phyloP scores from a whole-genome alignment of 1,140 invertebrate genomes.

The Yoshiicerus persimilis region DNA sequence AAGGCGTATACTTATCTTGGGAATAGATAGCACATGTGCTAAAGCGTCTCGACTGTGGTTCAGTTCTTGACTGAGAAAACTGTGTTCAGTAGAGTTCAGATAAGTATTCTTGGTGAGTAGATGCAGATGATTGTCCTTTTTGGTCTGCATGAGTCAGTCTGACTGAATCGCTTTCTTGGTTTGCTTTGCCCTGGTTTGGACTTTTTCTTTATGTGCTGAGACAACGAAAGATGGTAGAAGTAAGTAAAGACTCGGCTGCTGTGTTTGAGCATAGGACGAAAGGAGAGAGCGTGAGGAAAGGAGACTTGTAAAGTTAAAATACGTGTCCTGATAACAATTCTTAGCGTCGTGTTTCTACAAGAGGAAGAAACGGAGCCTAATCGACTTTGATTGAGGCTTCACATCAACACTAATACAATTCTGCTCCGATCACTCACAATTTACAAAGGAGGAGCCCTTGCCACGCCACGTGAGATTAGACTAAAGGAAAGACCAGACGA shows the following conservation, averaged over 20 bases:
- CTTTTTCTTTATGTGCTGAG: background rate
- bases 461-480: background rate
- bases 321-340: background rate
- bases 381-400: background rate
- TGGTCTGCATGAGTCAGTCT: background rate
- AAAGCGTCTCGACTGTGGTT: background rate
- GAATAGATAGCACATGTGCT: no score
- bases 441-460: background rate
- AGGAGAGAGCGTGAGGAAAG: background rate
- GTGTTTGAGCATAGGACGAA: no score
- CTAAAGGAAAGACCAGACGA: background rate
- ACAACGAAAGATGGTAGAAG: background rate
- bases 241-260: background rate
- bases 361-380: background rate
- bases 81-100: background rate
- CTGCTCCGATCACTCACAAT: background rate
- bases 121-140: background rate
- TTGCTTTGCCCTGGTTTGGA: background rate
- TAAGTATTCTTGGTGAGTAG: background rate
- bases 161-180: background rate
- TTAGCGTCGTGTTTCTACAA: background rate
- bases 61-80: background rate
- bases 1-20: background rate
- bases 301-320: background rate
- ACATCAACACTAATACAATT: background rate